Base-by-base conservation (phyloP, 2,113 vertebrate genomes). In the Oryzias melastigma region DNA sequence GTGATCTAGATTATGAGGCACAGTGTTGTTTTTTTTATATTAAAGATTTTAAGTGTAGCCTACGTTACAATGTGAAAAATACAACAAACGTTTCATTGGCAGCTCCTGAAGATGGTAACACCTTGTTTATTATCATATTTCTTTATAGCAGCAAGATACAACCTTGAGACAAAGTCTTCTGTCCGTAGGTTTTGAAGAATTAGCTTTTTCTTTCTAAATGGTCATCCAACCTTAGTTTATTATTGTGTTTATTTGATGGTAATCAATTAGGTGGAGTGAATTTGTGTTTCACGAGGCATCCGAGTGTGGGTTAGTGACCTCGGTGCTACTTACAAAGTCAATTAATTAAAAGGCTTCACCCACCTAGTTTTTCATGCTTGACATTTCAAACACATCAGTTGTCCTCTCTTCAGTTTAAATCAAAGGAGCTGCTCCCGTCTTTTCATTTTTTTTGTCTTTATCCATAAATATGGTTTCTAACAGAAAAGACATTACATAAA, bases 311-410 rank as follows among this genome's bases (percentile, higher is more conserved):
- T 83, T 71, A 78, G 12, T 55, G 65, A 66, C 46, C 58, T 63
- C 19, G 56, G 42, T 41, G 43, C 57, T 45, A 41, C 53, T 75
- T 18, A 48, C 78, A 65, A 58, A 71, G 62, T 75, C 29, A 57
- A 57, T 78, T 83, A 67, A 87, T 74, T 62, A 57, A 75, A 76
- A 48, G 46, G 57, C 43, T 61, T 59, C 74, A 48, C 56, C 64
- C 63, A 62, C 56, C 41, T 5, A 44, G 47, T 71, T 48, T 69
- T 57, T 64, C 27, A 54, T 73, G 78, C 63, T 75, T 76, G 66
- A 80, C 68, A 76, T 86, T 81, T 89, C 69, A 75, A 5, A 44
- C 7, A 7, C 24, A 5, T 7, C 5, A 43, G 46, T 47, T 19
- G 46, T 47, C n/a, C n/a, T 6, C n/a, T 18, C 40, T 22, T 53